These are phyloP conservation scores for Lepidocyrtoides sp. DNA, from an alignment of 2,888 invertebrate genomes.

Conservation along the genomic window DNA sequence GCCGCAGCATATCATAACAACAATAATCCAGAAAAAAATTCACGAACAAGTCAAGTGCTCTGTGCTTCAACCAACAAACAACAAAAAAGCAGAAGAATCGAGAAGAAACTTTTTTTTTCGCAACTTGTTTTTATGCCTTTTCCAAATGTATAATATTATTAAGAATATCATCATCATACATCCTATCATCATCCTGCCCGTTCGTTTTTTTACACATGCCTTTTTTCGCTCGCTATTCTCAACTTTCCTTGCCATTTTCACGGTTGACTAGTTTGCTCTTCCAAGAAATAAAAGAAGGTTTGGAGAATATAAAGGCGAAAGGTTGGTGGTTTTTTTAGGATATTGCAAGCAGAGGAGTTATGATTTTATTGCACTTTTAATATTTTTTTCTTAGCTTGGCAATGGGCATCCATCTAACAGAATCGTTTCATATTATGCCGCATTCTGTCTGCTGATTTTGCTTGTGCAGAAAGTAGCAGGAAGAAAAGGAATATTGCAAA, in stretches of 20 bases:
- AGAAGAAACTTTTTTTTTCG: conserved; percentile 39
- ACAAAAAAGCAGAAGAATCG: not conserved
- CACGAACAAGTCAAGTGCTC: conserved; percentile 33
- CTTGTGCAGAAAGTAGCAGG: conserved; percentile 14
- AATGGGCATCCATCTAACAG: too few relatives aligned
- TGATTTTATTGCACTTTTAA: conserved; percentile 69
- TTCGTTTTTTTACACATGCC: not conserved
- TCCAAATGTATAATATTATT: conserved; percentile 43
- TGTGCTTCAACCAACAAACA: not conserved
- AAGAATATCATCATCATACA: conserved; percentile 11
- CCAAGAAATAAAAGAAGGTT: conserved; percentile 3
- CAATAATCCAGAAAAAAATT: conserved; percentile 5
- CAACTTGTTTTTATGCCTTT: conserved; percentile 57
- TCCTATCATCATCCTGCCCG: not conserved
- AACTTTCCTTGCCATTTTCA: not conserved
- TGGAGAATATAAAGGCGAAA: too few relatives aligned
- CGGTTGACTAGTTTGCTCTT: conserved; percentile 44
- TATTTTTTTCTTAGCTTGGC: conserved; percentile 8
- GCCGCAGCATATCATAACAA: not conserved
- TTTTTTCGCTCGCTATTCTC: not conserved
- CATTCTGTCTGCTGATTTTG: not conserved
- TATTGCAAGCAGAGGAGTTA: conserved; percentile 56
- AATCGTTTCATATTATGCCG: not conserved
- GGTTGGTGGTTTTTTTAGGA: conserved; percentile 37
- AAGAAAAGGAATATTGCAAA: conserved; percentile 42